Conservation (phyloP, 2,113 vertebrate genomes). For the Otus sunia region DNA sequence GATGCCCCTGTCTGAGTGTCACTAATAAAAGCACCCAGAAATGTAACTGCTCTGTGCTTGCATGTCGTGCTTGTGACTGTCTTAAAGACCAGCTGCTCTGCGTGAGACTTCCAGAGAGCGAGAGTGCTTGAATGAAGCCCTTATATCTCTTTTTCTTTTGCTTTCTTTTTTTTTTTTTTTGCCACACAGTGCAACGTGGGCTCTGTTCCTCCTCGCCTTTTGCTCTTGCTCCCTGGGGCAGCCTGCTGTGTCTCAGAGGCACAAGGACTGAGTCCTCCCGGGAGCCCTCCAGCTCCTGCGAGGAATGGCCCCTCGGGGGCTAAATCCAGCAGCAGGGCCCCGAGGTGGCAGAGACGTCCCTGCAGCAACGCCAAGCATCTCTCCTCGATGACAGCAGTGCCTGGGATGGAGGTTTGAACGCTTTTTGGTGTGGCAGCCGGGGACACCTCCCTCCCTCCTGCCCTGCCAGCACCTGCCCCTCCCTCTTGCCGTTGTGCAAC, state of each 20-base stretch:
- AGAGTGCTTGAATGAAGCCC: conserved; percentile 31
- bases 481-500: conserved; percentile 53
- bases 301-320: not conserved
- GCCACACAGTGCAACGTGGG: not conserved
- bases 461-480: conserved; percentile 40
- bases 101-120: conserved; percentile 41
- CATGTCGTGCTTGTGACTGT: not conserved
- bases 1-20: conserved; percentile 24
- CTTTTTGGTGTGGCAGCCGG: not conserved
- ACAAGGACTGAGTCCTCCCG: not conserved
- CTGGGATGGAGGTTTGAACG: not conserved
- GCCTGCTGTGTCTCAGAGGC: not conserved
- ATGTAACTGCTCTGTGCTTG: conserved; percentile 13
- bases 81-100: conserved; percentile 58
- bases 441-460: not conserved
- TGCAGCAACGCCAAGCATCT: not conserved
- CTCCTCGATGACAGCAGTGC: not conserved
- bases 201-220: conserved; percentile 38
- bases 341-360: not conserved
- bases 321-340: not conserved
- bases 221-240: conserved; percentile 40
- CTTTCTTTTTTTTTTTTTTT: not conserved
- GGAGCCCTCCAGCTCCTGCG: not conserved
- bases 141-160: not conserved
- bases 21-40: conserved; percentile 46